phyloP scores from a whole-genome alignment of 2,888 invertebrate species.

The Galerucella pusilla region DNA sequence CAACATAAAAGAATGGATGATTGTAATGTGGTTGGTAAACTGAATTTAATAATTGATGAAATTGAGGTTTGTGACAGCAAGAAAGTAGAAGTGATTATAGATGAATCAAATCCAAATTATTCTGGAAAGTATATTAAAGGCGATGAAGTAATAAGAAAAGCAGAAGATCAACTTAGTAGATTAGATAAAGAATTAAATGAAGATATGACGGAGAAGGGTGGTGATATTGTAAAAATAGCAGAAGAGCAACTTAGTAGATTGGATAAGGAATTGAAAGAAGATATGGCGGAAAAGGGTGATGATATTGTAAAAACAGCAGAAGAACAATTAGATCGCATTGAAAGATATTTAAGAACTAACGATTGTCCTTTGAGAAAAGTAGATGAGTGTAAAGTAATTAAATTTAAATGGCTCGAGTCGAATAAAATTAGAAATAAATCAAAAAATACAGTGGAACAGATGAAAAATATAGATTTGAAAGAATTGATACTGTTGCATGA shows the following conservation, averaged over 20 bases:
- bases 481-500: background rate
- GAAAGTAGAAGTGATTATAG: too few relatives aligned
- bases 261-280: background rate
- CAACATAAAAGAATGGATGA: background rate
- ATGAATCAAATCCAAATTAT: background rate
- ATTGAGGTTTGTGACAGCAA: background rate
- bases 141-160: background rate
- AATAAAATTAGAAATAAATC: background rate
- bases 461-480: background rate
- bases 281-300: background rate
- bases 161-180: background rate
- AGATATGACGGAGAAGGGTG: too few relatives aligned
- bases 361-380: background rate
- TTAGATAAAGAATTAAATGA: background rate
- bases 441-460: background rate
- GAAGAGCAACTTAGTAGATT: background rate
- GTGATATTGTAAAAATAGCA: background rate
- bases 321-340: background rate
- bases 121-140: background rate
- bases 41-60: background rate
- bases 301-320: background rate
- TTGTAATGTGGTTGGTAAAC: background rate
- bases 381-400: background rate
- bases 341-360: background rate
- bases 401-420: background rate